Evolutionary conservation across 1,140 invertebrate species (phyloP).

Genomic region (Sitobion miscanthi): DNA sequence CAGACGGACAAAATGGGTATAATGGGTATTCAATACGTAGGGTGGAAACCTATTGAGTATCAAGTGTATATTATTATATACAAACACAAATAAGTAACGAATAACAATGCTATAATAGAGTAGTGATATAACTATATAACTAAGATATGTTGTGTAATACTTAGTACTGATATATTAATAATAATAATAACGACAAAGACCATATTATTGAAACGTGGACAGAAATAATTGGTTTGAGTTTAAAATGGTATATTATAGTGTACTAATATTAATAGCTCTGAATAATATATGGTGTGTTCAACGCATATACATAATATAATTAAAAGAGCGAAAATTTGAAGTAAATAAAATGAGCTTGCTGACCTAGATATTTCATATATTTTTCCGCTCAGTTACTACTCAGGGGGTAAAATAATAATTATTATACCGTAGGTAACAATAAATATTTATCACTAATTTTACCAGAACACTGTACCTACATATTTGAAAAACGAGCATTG

Average conservation of each 20-base stretch:
- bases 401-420: not conserved
- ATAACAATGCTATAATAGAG: not conserved
- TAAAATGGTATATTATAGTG: not conserved
- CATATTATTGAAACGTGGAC: not conserved
- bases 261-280: not conserved
- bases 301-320: not conserved
- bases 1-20: not conserved
- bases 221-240: not conserved
- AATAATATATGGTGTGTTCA: not conserved
- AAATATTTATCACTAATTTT: not conserved
- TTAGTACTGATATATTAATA: not conserved
- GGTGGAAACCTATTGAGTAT: not conserved
- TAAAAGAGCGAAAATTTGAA: not conserved
- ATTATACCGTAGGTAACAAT: not conserved
- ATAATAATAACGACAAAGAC: not conserved
- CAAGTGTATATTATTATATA: not conserved
- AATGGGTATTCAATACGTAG: not conserved
- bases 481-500: not conserved
- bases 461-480: not conserved
- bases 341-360: not conserved
- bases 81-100: too few relatives aligned
- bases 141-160: not conserved
- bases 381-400: not conserved
- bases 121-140: not conserved
- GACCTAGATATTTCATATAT: not conserved